Evolutionary conservation across 2,797 vertebrate species (phyloP).

Genomic region (Coendou prehensilis): DNA sequence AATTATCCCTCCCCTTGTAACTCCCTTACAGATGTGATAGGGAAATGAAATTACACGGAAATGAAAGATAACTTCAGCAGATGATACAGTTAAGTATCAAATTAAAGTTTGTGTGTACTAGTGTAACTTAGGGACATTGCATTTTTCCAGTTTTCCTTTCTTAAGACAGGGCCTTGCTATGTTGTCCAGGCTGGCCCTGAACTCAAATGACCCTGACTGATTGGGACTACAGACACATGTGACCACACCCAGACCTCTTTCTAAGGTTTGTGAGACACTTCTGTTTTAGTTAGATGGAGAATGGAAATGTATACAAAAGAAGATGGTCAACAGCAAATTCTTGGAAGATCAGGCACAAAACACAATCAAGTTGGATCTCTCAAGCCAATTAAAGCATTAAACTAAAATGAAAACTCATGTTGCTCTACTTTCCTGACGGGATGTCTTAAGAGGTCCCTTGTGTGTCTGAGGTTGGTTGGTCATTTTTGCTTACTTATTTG

Average conservation of each 20-base stretch:
- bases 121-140: background rate
- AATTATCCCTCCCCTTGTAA: constrained; percentile 28
- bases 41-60: constrained; percentile 32
- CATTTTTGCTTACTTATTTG: background rate
- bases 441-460: background rate
- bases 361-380: background rate
- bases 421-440: background rate
- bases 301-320: background rate
- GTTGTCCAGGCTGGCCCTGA: background rate
- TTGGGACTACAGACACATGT: background rate
- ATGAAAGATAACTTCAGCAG: background rate
- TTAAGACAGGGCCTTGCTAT: background rate
- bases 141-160: background rate
- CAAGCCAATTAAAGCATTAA: constrained; percentile 20
- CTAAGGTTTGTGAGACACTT: background rate
- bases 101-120: background rate
- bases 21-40: background rate
- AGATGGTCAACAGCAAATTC: background rate
- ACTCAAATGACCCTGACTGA: background rate
- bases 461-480: background rate
- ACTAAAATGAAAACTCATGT: background rate
- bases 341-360: constrained; percentile 29
- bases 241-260: background rate
- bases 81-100: background rate
- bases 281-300: background rate